These are phyloP conservation scores for Platycnemis pennipes DNA, from an alignment of 2,888 invertebrate genomes.

Conservation along the genomic window DNA sequence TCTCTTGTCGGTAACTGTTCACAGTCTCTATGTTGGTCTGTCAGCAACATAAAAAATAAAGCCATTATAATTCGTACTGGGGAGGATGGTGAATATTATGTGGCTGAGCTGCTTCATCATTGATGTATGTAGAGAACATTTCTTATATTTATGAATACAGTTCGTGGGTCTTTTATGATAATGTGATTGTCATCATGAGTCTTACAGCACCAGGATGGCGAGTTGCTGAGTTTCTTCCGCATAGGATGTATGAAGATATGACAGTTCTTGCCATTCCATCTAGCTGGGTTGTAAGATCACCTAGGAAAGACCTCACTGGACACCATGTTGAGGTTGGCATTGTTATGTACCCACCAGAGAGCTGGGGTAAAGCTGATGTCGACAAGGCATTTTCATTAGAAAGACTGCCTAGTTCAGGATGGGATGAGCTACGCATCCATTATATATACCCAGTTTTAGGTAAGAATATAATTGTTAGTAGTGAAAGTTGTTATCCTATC, in stretches of 20 bases:
- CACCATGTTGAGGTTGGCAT: not conserved
- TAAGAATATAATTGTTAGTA: not conserved
- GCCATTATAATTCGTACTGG: not conserved
- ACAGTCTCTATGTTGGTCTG: not conserved
- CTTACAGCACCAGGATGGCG: not conserved
- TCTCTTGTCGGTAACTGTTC: not conserved
- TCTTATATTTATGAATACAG: too few relatives aligned
- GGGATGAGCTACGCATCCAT: not conserved
- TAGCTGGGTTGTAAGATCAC: not conserved
- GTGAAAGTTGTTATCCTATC: not conserved
- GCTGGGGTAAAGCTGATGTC: too few relatives aligned
- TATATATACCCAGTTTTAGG: not conserved
- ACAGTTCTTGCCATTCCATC: not conserved
- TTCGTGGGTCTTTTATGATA: not conserved
- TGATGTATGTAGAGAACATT: too few relatives aligned
- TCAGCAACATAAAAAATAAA: slow-evolving; percentile 1
- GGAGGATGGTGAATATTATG: not conserved
- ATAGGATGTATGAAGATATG: slow-evolving; percentile 1
- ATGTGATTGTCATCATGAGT: not conserved
- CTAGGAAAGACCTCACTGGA: not conserved
- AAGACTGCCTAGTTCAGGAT: not conserved
- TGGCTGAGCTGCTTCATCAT: not conserved
- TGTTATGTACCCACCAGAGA: not conserved
- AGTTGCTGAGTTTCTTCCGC: not conserved
- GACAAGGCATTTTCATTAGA: not conserved